Conservation (phyloP, 2,797 vertebrate species). For the Enteromius argenteus region DNA sequence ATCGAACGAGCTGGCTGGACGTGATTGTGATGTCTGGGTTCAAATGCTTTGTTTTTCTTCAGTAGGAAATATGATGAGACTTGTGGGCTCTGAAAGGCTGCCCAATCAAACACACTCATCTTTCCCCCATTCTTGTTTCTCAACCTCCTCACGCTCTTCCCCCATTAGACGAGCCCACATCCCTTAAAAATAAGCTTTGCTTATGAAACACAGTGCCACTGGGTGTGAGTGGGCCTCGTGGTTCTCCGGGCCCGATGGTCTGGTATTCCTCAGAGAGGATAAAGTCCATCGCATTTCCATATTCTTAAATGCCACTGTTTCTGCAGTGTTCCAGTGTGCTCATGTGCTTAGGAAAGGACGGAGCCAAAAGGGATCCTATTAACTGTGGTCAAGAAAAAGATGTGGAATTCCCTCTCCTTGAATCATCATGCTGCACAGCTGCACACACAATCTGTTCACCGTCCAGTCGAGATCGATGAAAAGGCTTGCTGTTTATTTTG, state of each 20-base stretch:
- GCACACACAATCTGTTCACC: conserved; percentile 32
- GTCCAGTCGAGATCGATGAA: conserved; percentile 8
- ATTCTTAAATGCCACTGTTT: conserved; percentile 77
- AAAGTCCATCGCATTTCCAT: conserved; percentile 69
- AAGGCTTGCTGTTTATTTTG: conserved; percentile 21
- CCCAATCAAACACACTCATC: conserved; percentile 64
- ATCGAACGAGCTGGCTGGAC: conserved; percentile 59
- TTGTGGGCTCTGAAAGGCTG: conserved; percentile 64
- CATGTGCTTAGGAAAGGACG: conserved; percentile 28
- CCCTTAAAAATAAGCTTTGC: conserved; percentile 32
- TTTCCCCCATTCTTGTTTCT: conserved; percentile 53
- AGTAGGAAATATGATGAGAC: conserved; percentile 64
- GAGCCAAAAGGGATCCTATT: conserved; percentile 63
- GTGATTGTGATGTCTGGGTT: conserved; percentile 65
- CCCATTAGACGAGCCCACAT: conserved; percentile 58
- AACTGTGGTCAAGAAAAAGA: conserved; percentile 47
- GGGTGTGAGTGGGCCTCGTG: conserved; percentile 31
- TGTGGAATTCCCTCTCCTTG: conserved; percentile 51
- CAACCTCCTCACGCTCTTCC: conserved; percentile 51
- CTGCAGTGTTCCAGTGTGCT: conserved; percentile 56
- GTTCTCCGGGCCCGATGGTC: conserved; percentile 51
- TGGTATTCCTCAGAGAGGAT: conserved; percentile 52
- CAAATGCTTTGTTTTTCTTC: conserved; percentile 66
- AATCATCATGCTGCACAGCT: conserved; percentile 45
- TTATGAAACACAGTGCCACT: conserved; percentile 38